These are phyloP conservation scores for Melieria picta DNA, from an alignment of 2,888 invertebrate genomes.

Conservation along the genomic window DNA sequence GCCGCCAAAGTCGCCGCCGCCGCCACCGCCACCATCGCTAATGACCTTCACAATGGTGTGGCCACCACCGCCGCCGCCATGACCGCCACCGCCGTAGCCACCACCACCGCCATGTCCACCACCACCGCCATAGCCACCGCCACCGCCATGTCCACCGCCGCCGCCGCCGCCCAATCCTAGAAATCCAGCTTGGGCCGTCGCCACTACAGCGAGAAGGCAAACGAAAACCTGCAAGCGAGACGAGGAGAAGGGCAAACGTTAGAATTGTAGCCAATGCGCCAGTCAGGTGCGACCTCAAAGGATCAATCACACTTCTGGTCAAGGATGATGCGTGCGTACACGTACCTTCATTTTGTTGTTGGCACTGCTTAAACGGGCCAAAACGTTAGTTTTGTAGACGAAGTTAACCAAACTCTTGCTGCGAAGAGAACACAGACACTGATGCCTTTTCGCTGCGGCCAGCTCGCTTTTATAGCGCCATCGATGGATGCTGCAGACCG, in stretches of 20 bases:
- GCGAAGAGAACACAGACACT: slow-evolving; percentile 32
- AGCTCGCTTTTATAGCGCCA: slow-evolving; percentile 31
- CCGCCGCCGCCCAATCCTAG: slow-evolving; percentile 28
- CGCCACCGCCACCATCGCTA: slow-evolving; percentile 24
- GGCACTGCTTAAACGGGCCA: slow-evolving; percentile 44
- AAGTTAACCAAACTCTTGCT: slow-evolving; percentile 42
- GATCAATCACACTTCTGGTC: neutral
- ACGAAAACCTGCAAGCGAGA: slow-evolving; percentile 42
- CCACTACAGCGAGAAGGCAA: slow-evolving; percentile 42
- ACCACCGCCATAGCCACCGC: slow-evolving; percentile 28
- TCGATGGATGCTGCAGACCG: neutral
- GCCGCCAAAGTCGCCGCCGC: slow-evolving; percentile 31
- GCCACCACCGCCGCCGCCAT: slow-evolving; percentile 27
- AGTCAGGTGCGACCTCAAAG: neutral
- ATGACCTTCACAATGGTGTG: slow-evolving; percentile 29
- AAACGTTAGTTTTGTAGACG: slow-evolving; percentile 45
- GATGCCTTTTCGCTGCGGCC: slow-evolving; percentile 22
- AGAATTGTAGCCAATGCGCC: neutral
- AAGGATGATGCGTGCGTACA: neutral
- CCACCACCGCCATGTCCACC: slow-evolving; percentile 32
- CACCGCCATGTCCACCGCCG: slow-evolving; percentile 29
- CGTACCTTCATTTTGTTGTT: slow-evolving; percentile 38
- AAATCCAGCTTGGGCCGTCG: slow-evolving; percentile 43
- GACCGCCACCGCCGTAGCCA: slow-evolving; percentile 39
- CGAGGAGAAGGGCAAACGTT: neutral